Conservation (phyloP, 2,797 vertebrate species). For the Ambastaia sidthimunki region DNA sequence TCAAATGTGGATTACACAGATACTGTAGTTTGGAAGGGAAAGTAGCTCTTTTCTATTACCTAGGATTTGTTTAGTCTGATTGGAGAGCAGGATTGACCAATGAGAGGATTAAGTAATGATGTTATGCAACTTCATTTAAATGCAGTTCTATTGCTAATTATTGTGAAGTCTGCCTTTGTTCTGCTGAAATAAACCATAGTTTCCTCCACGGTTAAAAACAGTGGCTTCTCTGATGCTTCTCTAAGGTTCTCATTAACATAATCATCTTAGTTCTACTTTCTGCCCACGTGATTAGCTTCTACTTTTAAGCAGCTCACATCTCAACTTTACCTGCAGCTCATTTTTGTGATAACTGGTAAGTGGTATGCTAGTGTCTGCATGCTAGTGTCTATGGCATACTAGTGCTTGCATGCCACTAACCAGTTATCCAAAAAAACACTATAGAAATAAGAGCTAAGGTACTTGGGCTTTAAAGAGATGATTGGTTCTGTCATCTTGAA, state of each 20-base stretch:
- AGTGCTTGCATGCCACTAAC: neutral
- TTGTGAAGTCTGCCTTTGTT: slow-evolving; percentile 7
- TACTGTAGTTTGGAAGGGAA: slow-evolving; percentile 32
- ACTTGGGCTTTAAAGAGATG: slow-evolving; percentile 27
- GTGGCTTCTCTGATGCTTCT: neutral
- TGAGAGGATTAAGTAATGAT: slow-evolving; percentile 57
- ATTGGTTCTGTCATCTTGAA: slow-evolving; percentile 6
- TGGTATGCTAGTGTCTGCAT: neutral
- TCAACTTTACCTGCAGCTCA: neutral
- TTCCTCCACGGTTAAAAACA: neutral
- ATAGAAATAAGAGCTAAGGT: neutral
- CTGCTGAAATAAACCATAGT: neutral
- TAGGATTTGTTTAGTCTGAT: slow-evolving; percentile 42
- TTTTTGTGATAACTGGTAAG: neutral
- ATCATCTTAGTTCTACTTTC: slow-evolving; percentile 40
- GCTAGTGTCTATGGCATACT: neutral
- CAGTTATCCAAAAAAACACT: slow-evolving; percentile 18
- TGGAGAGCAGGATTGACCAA: slow-evolving; percentile 44
- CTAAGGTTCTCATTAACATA: slow-evolving; percentile 19
- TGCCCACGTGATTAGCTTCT: slow-evolving; percentile 8
- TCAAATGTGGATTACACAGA: neutral
- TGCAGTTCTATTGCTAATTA: slow-evolving; percentile 37
- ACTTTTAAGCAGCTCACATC: slow-evolving; percentile 12
- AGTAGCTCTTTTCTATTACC: slow-evolving; percentile 42
- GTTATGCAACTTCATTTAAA: slow-evolving; percentile 50